Base-by-base conservation (phyloP, 1,140 invertebrate species). In the Zaprionus inermis region DNA sequence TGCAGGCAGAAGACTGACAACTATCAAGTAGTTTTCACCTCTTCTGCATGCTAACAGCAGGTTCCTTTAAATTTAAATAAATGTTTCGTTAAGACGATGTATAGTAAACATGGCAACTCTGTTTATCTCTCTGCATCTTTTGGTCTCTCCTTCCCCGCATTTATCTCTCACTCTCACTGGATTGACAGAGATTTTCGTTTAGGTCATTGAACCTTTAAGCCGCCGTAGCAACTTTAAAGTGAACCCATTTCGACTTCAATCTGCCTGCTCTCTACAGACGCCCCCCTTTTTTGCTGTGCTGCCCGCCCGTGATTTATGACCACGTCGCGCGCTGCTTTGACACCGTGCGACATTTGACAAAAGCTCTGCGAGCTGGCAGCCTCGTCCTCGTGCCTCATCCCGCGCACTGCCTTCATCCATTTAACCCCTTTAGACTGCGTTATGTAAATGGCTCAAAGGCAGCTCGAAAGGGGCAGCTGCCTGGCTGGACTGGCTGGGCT, bases 311-410 rank as follows among this genome's bases (percentile, higher is more conserved):
- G 84, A 88, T 88, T 88, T 88, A 88, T 88, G 84, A 74, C 77
- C 80, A 75, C 75, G 70, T 60, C 85, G 80, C 84, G 80, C 79
- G 74, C 70, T 78, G 76, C 83, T 89, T 83, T 88, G 83, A 89
- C 84, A 83, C 75, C 84, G 84, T 64, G 77, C 80, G 80, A 88
- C 83, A 83, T 88, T 89, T 89, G 84, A 88, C 84, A 88, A 89
- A 88, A 89, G 84, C 84, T 73, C 63, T 68, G 76, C 65, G 38
- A 57, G 65, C 51, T 49, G 18, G 9, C 66, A 30, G 44, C n/a
- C 38, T 44, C 38, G n/a, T 16, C 38, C 49, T 24, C 51, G 22
- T 52, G 3, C 3, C 24, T 28, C 24, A 28, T 1, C 24, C 24
- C 24, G 5, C 24, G 5, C 16, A 22, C n/a, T 14, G 14, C 32